phyloP scores from a whole-genome alignment of 2,888 invertebrate genomes.

The Drosophila stalkeri region DNA sequence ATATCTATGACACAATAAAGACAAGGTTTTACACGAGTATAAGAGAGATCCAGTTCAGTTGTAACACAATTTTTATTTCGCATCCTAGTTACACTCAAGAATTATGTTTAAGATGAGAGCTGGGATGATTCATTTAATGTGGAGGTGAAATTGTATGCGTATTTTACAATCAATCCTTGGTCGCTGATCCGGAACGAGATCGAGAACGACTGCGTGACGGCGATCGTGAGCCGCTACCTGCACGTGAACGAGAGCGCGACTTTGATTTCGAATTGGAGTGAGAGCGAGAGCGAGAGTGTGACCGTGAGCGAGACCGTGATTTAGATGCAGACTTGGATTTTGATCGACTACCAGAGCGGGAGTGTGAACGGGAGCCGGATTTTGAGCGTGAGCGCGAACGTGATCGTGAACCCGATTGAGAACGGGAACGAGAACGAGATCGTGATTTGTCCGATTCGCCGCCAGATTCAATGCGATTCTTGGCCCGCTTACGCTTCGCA shows the following conservation, averaged over 20 bases:
- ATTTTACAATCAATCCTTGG: slow-evolving; percentile 52
- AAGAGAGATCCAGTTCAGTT: neutral
- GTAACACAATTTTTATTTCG: slow-evolving; percentile 31
- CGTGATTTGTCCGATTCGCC: slow-evolving; percentile 65
- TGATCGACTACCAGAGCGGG: slow-evolving; percentile 60
- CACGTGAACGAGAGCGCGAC: slow-evolving; percentile 43
- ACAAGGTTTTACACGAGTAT: neutral
- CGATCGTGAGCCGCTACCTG: slow-evolving; percentile 76
- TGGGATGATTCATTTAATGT: slow-evolving; percentile 8
- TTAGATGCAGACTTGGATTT: slow-evolving; percentile 41
- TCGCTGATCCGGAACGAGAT: slow-evolving; percentile 63
- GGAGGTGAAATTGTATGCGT: neutral
- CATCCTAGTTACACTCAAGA: slow-evolving; percentile 6
- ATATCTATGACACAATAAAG: slow-evolving; percentile 16
- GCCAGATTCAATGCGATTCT: slow-evolving; percentile 78
- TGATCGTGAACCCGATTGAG: slow-evolving; percentile 45
- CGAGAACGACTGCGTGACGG: slow-evolving; percentile 57
- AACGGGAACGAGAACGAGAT: slow-evolving; percentile 26
- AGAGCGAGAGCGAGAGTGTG: slow-evolving; percentile 50
- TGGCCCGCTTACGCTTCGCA: slow-evolving; percentile 53
- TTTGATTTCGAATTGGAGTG: slow-evolving; percentile 43
- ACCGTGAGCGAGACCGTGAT: slow-evolving; percentile 57
- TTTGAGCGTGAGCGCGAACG: slow-evolving; percentile 50
- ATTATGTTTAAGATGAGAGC: slow-evolving; percentile 1
- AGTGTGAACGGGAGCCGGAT: slow-evolving; percentile 40